Evolutionary conservation across 2,113 vertebrate genomes (phyloP).

Genomic region (Anhinga anhinga): DNA sequence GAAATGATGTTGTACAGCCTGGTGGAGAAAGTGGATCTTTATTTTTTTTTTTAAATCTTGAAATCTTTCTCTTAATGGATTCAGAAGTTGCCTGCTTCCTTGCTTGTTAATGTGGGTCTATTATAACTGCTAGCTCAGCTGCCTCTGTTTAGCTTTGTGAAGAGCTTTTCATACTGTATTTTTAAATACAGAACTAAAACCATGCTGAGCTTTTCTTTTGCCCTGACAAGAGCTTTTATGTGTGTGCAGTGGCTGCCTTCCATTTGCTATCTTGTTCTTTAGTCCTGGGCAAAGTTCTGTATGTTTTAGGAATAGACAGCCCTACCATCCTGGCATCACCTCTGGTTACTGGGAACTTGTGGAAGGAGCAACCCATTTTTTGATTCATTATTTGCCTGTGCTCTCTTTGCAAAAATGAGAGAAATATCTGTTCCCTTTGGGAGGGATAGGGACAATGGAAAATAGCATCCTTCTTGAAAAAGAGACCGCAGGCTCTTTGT

Average conservation of each 20-base stretch:
- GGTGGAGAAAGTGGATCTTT: background rate
- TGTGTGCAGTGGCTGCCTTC: constrained; percentile 9
- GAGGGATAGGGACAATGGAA: background rate
- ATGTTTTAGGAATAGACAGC: background rate
- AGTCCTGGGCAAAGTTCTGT: background rate
- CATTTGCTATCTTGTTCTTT: background rate
- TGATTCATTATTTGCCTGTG: background rate
- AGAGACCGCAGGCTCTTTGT: background rate
- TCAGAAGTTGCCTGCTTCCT: background rate
- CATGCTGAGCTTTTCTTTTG: constrained; percentile 56
- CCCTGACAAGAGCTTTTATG: constrained; percentile 23
- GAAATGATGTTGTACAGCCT: background rate
- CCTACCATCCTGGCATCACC: background rate
- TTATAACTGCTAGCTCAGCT: background rate
- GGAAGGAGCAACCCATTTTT: background rate
- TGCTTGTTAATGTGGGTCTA: background rate
- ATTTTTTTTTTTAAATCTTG: background rate
- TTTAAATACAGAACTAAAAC: constrained; percentile 27
- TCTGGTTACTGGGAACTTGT: background rate
- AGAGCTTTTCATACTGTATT: constrained; percentile 30
- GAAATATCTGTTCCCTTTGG: background rate
- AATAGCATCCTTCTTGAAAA: background rate
- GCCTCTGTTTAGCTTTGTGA: constrained; percentile 22
- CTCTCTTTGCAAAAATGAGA: background rate
- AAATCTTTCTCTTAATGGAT: background rate